Evolutionary conservation across 1,140 invertebrate genomes (phyloP).

Genomic region (Zaprionus taronus): DNA sequence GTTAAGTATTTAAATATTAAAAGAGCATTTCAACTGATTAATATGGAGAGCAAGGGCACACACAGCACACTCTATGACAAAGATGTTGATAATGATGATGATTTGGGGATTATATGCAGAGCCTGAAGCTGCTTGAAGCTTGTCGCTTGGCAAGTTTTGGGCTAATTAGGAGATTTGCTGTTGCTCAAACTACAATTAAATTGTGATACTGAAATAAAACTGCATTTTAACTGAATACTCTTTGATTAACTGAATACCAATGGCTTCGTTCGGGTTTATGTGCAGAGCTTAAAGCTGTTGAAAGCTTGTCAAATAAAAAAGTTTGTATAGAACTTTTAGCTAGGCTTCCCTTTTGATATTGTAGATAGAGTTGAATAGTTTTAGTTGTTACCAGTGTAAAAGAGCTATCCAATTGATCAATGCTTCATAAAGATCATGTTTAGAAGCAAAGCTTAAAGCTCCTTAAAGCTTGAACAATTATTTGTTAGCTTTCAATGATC

Average conservation of each 20-base stretch:
- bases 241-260: no score
- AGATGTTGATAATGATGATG: not conserved
- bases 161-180: not conserved
- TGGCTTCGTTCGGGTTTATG: no score
- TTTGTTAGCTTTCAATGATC: no score
- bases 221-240: not conserved
- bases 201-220: not conserved
- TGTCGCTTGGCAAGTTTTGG: not conserved
- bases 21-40: not conserved
- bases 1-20: slow-evolving; percentile 9
- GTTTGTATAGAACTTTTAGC: no score
- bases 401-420: no score
- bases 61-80: not conserved
- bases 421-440: no score
- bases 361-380: no score
- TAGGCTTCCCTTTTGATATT: no score
- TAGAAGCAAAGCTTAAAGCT: no score
- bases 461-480: no score
- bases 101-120: not conserved
- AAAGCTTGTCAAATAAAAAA: not conserved
- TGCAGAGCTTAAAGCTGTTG: no score
- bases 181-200: not conserved
- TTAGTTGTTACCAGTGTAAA: no score
- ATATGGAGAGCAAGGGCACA: not conserved
- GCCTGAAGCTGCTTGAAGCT: not conserved